These are phyloP conservation scores for Sepioteuthis lessoniana DNA, from an alignment of 2,888 invertebrate species.

Conservation along the genomic window DNA sequence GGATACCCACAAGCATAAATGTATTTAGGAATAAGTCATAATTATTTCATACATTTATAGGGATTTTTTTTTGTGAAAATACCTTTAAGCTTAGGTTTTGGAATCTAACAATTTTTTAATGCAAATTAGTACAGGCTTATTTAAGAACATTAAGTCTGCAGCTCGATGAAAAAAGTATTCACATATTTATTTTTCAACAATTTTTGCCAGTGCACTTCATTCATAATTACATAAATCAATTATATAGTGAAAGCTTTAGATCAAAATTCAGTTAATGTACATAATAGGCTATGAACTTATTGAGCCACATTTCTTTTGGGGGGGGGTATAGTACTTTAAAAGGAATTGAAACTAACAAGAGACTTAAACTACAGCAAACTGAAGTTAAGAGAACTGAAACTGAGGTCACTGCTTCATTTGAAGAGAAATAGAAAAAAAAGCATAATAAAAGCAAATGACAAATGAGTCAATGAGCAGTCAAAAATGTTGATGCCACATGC, in stretches of 20 bases:
- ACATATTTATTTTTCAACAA: background rate
- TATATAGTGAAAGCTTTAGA: background rate
- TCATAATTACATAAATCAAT: background rate
- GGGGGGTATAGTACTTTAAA: background rate
- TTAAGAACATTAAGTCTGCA: background rate
- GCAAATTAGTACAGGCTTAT: background rate
- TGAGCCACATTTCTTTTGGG: too few species aligned
- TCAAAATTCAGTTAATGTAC: background rate
- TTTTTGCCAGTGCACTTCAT: background rate
- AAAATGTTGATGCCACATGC: slow-evolving; percentile 56
- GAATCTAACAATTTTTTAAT: background rate
- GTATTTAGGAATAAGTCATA: background rate
- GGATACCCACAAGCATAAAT: too few species aligned
- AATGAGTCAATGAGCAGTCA: background rate
- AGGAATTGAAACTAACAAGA: background rate
- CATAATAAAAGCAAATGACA: background rate
- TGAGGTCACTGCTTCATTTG: background rate
- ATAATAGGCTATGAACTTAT: too few species aligned
- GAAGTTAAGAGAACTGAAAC: background rate
- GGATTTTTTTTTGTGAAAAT: background rate
- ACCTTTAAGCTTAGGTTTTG: background rate
- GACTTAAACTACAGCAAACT: background rate
- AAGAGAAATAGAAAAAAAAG: slow-evolving; percentile 4
- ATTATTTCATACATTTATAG: background rate
- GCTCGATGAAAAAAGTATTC: background rate